These are phyloP conservation scores for Monochamus alternatus DNA, from an alignment of 2,888 invertebrate genomes.

Conservation along the genomic window DNA sequence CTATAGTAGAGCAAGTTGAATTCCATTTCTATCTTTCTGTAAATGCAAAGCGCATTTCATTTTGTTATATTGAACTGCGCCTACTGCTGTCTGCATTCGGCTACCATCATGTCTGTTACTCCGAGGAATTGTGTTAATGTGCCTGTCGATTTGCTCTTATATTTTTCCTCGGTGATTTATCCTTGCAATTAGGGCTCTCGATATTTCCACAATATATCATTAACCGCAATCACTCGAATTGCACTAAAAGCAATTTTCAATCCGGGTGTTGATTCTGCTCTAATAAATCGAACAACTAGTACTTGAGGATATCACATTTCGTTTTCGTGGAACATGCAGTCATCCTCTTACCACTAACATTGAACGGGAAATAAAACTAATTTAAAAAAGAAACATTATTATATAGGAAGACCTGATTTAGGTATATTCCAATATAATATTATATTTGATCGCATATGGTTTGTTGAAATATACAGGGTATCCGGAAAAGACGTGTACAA, in stretches of 20 bases:
- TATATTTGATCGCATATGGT: too few relatives aligned
- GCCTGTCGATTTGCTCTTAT: neutral
- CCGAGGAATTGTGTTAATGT: neutral
- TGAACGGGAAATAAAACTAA: neutral
- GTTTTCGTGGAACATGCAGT: neutral
- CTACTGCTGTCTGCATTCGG: neutral
- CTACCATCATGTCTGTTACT: neutral
- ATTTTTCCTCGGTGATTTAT: neutral
- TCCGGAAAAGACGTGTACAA: too few relatives aligned
- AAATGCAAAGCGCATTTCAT: neutral
- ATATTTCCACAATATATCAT: neutral
- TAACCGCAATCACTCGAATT: neutral
- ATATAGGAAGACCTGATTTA: too few relatives aligned
- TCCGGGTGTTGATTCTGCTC: neutral
- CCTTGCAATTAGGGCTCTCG: neutral
- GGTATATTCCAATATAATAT: too few relatives aligned
- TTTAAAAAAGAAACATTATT: neutral
- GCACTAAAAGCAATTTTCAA: neutral
- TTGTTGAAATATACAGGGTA: too few relatives aligned
- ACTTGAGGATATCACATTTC: neutral
- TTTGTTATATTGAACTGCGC: neutral
- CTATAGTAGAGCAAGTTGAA: neutral
- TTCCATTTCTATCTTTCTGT: neutral
- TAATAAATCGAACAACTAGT: neutral
- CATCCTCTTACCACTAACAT: neutral